Evolutionary conservation across 1,140 invertebrate species (phyloP), one percentile per base, ranked within the genome.

Genomic region (Chrysomallon squamiferum): DNA sequence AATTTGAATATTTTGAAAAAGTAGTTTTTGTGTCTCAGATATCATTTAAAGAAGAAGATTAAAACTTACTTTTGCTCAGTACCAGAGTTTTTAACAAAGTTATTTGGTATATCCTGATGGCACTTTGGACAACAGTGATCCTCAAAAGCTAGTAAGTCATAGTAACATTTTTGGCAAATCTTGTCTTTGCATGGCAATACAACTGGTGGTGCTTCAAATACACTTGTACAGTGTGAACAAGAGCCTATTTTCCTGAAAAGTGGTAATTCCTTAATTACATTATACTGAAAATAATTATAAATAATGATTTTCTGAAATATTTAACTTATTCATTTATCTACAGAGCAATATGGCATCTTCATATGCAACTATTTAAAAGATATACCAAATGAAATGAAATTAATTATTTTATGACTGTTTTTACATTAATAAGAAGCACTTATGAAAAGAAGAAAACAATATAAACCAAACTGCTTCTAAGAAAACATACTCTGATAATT

Each of bases 401-500:
- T n/a, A n/a, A 20, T 18, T 2, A 2, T 20, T 20, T 45, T 13
- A 2, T 45, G 43, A 45, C 20, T 13, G 43, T 45, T 13, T 13
- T 20, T 45, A 20, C 15, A 45, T 45, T 13, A 13, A 13, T 2
- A 13, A 45, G 15, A 2, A 33, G 56, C 27, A 30, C 27, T 27
- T 30, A n/a, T 2, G 29, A 3, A 33, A 20, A 22, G 29, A 0
- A 22, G 18, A 2, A 25, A 18, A 25, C 33, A 38, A 43, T 20
- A 25, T 9, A 54, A 54, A 29, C 13, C 25, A 4, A 6, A 9
- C 3, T 27, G 6, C 18, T 7, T 6, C 2, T 13, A 38, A 22
- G 38, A 6, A 20, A 32, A 57, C 66, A 45, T 67, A 77, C 74
- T 66, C 66, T 62, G 74, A 76, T 20, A 61, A 68, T n/a, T 66